phyloP scores from a whole-genome alignment of 2,797 vertebrate species.

The Pseudochromis fuscus region DNA sequence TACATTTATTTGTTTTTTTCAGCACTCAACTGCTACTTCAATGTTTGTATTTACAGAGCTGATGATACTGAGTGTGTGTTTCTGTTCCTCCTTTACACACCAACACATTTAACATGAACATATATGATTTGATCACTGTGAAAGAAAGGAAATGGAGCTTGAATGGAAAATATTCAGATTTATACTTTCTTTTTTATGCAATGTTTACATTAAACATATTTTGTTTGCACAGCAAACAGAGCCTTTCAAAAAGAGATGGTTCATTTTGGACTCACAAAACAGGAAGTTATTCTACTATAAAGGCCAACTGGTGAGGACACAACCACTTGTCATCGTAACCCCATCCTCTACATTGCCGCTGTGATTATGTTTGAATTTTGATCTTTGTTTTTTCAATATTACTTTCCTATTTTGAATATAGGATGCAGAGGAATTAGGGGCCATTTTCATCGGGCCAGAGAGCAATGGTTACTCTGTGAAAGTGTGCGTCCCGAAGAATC shows the following conservation, averaged over 20 bases:
- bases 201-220: neutral
- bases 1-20: neutral
- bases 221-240: constrained; percentile 87
- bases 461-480: constrained; percentile 87
- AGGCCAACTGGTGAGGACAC: constrained; percentile 88
- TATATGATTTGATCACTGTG: neutral
- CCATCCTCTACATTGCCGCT: neutral
- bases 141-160: neutral
- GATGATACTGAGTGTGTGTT: constrained; percentile 25
- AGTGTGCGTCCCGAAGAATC: constrained; percentile 80
- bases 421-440: constrained; percentile 92
- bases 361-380: neutral
- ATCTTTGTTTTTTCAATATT: neutral
- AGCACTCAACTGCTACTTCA: neutral
- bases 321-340: neutral
- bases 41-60: neutral
- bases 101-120: neutral
- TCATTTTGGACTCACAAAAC: constrained; percentile 91
- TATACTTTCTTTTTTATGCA: neutral
- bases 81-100: constrained; percentile 47
- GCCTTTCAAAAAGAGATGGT: constrained; percentile 93
- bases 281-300: constrained; percentile 94
- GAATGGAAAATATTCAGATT: neutral
- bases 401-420: too few species aligned
- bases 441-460: constrained; percentile 88